Conservation (phyloP, 2,113 vertebrate species). For the Thermophis baileyi region DNA sequence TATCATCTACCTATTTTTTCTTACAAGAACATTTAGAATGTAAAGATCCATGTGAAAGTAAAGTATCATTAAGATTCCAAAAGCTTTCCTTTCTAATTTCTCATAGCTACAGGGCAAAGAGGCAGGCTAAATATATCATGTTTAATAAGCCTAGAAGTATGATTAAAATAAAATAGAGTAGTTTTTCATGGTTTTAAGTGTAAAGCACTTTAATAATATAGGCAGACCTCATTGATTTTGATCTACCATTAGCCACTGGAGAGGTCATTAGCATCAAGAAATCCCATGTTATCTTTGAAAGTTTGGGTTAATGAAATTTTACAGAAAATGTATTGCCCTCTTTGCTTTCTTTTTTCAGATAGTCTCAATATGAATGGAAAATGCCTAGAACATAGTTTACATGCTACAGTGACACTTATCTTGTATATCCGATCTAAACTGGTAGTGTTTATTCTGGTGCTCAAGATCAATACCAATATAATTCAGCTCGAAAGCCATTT, state of each 20-base stretch:
- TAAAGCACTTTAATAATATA: conserved; percentile 28
- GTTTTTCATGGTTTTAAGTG: conserved; percentile 24
- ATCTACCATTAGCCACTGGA: conserved; percentile 17
- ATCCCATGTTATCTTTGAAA: not conserved
- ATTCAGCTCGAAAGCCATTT: not conserved
- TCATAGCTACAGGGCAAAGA: conserved; percentile 18
- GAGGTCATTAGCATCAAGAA: conserved; percentile 20
- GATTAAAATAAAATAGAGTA: conserved; percentile 35
- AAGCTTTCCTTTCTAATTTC: conserved; percentile 18
- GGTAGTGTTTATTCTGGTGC: not conserved
- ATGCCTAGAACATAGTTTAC: not conserved
- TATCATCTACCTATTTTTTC: not conserved
- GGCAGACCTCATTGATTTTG: conserved; percentile 35
- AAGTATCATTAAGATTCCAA: conserved; percentile 14
- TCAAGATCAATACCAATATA: not conserved
- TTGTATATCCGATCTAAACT: not conserved
- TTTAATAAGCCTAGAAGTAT: conserved; percentile 30
- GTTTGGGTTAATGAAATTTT: conserved; percentile 2
- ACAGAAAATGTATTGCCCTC: conserved; percentile 1
- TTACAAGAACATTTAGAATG: conserved; percentile 5
- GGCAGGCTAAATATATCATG: conserved; percentile 3
- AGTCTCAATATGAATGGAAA: not conserved
- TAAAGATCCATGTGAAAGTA: not conserved
- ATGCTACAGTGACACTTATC: not conserved
- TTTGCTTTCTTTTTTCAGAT: not conserved